A percentile compares a stretch with the other conserved stretches of the same genome.
These are phyloP conservation scores for Centropristis striata DNA, from an alignment of 2,113 vertebrate genomes.

Conservation along the genomic window DNA sequence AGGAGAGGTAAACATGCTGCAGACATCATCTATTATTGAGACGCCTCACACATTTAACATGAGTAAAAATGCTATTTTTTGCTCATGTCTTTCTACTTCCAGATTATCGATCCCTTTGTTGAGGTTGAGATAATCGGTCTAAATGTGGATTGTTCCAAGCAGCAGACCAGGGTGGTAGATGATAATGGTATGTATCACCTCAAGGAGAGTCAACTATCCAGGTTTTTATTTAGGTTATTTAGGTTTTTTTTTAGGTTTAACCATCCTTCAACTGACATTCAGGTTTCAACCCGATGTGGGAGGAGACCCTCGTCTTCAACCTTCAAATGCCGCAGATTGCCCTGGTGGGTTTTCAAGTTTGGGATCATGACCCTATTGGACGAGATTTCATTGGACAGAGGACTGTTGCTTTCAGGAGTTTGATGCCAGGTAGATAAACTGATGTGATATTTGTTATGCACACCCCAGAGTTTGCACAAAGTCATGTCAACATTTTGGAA, in stretches of 20 bases:
- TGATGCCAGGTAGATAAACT: conserved; percentile 91
- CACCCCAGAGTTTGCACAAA: background rate
- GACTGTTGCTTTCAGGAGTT: conserved; percentile 93
- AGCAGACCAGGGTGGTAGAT: conserved; percentile 95
- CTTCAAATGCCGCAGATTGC: conserved; percentile 94
- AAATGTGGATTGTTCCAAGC: conserved; percentile 93
- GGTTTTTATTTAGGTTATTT: background rate
- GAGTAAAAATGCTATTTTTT: background rate
- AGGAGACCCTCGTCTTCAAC: conserved; percentile 94
- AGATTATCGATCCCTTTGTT: conserved; percentile 98
- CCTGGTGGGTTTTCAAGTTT: conserved; percentile 94
- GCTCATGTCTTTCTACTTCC: conserved; percentile 35
- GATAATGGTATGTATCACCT: conserved; percentile 90
- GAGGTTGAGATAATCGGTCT: conserved; percentile 97
- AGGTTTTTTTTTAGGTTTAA: background rate
- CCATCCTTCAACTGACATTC: background rate
- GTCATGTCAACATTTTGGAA: background rate
- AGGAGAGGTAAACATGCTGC: conserved; percentile 88
- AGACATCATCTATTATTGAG: background rate
- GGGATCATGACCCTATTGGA: conserved; percentile 96
- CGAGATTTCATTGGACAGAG: conserved; percentile 96
- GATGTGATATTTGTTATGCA: background rate
- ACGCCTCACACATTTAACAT: background rate
- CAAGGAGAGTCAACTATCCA: background rate
- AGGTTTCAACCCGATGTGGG: conserved; percentile 99